Conservation (phyloP, 2,797 vertebrate genomes). For the Taeniopygia guttata region DNA sequence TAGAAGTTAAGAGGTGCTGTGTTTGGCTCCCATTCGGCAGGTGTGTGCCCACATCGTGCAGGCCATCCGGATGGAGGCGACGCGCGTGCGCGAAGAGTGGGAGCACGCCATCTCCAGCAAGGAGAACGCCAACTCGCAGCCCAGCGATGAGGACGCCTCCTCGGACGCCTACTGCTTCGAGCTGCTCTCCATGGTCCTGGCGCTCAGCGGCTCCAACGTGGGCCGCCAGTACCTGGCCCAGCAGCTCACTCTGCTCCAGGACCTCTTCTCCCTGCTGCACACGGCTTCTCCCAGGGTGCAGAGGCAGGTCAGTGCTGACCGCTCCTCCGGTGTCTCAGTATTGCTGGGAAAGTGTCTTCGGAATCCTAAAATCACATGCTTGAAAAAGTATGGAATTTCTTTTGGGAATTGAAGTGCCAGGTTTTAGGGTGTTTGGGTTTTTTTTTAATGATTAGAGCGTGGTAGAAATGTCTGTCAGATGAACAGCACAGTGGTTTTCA, state of each 20-base stretch:
- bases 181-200: slow-evolving; percentile 97
- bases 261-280: slow-evolving; percentile 96
- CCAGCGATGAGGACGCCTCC: slow-evolving; percentile 93
- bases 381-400: neutral
- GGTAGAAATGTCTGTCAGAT: neutral
- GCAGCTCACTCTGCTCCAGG: slow-evolving; percentile 95
- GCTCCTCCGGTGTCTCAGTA: neutral
- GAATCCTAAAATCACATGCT: fast-evolving
- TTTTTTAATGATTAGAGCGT: neutral
- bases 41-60: slow-evolving; percentile 98
- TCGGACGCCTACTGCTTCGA: slow-evolving; percentile 99
- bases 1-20: fast-evolving
- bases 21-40: slow-evolving; percentile 61
- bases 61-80: slow-evolving; percentile 98
- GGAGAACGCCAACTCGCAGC: slow-evolving; percentile 98
- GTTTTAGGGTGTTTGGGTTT: neutral
- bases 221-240: slow-evolving; percentile 97
- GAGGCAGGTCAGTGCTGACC: slow-evolving; percentile 85
- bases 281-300: slow-evolving; percentile 97
- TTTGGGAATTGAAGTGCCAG: neutral
- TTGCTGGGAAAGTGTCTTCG: neutral
- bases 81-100: slow-evolving; percentile 97
- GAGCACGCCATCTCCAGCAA: slow-evolving; percentile 99
- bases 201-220: slow-evolving; percentile 95
- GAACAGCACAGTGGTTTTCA: neutral